Percentiles rank a stretch among this genome's conserved stretches.
These are phyloP conservation scores for Lasioglossum malachurum DNA, from an alignment of 2,888 invertebrate genomes.

Conservation along the genomic window DNA sequence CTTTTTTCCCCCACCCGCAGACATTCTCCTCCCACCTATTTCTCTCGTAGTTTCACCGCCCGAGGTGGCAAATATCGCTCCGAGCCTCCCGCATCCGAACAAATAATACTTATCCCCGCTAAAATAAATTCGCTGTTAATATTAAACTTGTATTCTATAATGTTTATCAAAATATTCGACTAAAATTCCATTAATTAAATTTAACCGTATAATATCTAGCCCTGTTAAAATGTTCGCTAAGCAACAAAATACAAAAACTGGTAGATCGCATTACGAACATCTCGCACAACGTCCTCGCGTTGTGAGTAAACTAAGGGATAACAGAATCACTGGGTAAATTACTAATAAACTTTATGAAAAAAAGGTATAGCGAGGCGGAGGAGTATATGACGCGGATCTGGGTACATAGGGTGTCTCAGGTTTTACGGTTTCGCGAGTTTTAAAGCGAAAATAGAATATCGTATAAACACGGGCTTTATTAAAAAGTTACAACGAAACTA, in stretches of 20 bases:
- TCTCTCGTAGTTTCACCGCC: conserved; percentile 19
- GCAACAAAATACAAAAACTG: background rate
- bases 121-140: too few relatives aligned
- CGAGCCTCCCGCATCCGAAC: background rate
- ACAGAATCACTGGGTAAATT: background rate
- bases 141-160: too few relatives aligned
- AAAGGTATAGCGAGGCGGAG: background rate
- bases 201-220: too few relatives aligned
- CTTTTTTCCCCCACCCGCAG: conserved; percentile 16
- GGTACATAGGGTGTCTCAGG: background rate
- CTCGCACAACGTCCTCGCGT: background rate
- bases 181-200: too few relatives aligned
- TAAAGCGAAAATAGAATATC: background rate
- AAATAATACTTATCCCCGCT: too few relatives aligned
- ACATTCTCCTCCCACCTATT: conserved; percentile 27
- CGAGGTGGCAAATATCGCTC: background rate
- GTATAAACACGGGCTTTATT: background rate
- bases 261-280: background rate
- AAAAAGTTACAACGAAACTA: conserved; percentile 12
- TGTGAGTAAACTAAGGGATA: background rate
- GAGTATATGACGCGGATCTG: background rate
- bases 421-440: background rate
- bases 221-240: background rate
- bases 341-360: conserved; percentile 17
- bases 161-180: too few relatives aligned